Base-by-base conservation (phyloP, 2,888 invertebrate genomes). In the Conistra vaccinii region DNA sequence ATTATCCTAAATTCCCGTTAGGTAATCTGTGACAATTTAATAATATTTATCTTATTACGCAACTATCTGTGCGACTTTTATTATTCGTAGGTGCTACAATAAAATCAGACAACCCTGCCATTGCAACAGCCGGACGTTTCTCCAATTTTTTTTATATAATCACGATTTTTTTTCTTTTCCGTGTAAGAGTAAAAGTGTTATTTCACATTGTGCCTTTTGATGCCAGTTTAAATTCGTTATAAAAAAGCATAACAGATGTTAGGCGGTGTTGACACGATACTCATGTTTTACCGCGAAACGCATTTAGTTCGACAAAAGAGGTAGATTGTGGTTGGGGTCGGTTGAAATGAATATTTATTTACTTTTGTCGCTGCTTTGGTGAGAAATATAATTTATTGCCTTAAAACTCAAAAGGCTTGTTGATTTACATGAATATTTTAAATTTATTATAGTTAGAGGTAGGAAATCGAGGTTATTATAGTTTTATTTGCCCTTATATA, bases 181-280 rank as follows among this genome's bases (percentile, higher is more conserved):
- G 85, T 83, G 78, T 85, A 91, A 91, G 90, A 92, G 92, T 92
- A 92, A 92, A 92, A 92, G 91, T 90, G 86, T 88, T 91, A 87
- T 91, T 83, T 80, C 60, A 78, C 76, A 80, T 80, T 85, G 62
- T 76, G 84, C 85, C 76, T 80, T 76, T 86, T 81, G 80, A 78
- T 76, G 77, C 66, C 82, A 80, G 82, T 68, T 71, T 60, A 35
- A 78, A 76, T 78, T 76, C 58, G 60, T 57, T 61, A 66, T 81
- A 85, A 88, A 87, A 85, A 86, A 85, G 71, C 85, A 83, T 81
- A 88, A 89, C 87, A 85, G 79, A 83, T 79, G 78, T 86, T 78
- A 81, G 55, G 79, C 76, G 63, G 77, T 60, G 79, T 79, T 77
- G 83, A 80, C 77, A 83, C 63, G 84, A 67, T 72, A 57, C 69